These are phyloP conservation scores for Aphaenogaster rudis DNA, from an alignment of 1,140 invertebrate species.

Conservation along the genomic window DNA sequence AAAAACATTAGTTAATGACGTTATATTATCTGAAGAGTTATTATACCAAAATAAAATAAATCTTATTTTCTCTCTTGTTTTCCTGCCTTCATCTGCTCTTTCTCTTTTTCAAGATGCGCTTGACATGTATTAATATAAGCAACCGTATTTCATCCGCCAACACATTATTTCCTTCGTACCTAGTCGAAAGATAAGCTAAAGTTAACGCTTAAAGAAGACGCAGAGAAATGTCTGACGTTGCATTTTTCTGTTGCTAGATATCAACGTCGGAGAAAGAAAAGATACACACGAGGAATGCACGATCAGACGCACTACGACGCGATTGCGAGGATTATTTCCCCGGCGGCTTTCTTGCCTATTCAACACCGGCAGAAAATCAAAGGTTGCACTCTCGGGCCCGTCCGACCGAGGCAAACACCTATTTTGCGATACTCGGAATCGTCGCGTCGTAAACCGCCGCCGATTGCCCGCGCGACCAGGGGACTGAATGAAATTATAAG, in stretches of 20 bases:
- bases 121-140: slow-evolving; percentile 11
- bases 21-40: background rate
- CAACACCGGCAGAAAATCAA: slow-evolving; percentile 43
- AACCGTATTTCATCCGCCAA: background rate
- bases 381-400: background rate
- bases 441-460: slow-evolving; percentile 1
- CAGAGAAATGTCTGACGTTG: background rate
- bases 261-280: background rate
- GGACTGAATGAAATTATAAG: slow-evolving; percentile 81
- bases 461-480: slow-evolving; percentile 4
- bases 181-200: background rate
- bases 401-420: background rate
- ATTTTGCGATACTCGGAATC: slow-evolving; percentile 30
- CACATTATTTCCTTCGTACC: background rate
- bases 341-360: background rate
- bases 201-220: background rate
- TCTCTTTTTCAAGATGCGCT: background rate
- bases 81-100: background rate
- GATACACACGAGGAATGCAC: too few species aligned
- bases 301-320: background rate
- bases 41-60: background rate
- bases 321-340: slow-evolving; percentile 45
- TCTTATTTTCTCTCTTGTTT: background rate
- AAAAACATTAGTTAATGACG: too few species aligned
- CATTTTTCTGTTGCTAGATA: background rate